A percentile compares a stretch with the other conserved stretches of the same genome.
Evolutionary conservation across 2,797 vertebrate species (phyloP).

Genomic region (Pseudomugil gertrudae): DNA sequence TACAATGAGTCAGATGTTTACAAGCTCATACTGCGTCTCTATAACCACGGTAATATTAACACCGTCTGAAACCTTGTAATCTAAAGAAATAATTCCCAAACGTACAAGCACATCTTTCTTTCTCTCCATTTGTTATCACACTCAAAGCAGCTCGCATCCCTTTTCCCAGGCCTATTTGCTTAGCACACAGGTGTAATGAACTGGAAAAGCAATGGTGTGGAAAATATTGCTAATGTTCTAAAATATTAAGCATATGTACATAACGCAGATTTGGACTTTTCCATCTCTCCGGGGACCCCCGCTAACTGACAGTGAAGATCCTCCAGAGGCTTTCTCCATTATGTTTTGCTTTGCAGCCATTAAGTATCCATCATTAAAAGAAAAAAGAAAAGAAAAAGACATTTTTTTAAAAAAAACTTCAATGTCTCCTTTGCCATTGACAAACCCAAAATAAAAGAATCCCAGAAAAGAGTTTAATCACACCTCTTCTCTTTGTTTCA

Average conservation of each 20-base stretch:
- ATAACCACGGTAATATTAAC: no score
- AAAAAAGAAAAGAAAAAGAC: slow-evolving; percentile 55
- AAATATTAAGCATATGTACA: slow-evolving; percentile 58
- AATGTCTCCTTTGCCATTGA: slow-evolving; percentile 67
- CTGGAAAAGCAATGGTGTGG: slow-evolving; percentile 51
- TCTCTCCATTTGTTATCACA: background rate
- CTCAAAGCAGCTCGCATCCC: background rate
- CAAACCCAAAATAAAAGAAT: slow-evolving; percentile 63
- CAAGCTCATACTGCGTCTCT: no score
- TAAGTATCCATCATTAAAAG: slow-evolving; percentile 64
- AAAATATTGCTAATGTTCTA: slow-evolving; percentile 67
- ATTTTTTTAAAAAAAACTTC: slow-evolving; percentile 59
- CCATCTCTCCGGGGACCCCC: slow-evolving; percentile 46
- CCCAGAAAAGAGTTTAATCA: slow-evolving; percentile 49
- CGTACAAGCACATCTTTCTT: slow-evolving; percentile 9
- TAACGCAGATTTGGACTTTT: slow-evolving; percentile 59
- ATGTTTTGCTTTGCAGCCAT: slow-evolving; percentile 58
- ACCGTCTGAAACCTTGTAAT: background rate
- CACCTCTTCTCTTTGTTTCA: slow-evolving; percentile 29
- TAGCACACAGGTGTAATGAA: slow-evolving; percentile 60
- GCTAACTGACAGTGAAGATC: slow-evolving; percentile 52
- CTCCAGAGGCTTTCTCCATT: slow-evolving; percentile 55
- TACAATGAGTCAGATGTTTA: no score
- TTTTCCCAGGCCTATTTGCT: slow-evolving; percentile 16
- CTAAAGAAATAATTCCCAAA: background rate